These are phyloP conservation scores for Odontocolon sp. DNA, from an alignment of 2,888 invertebrate species.

Conservation along the genomic window DNA sequence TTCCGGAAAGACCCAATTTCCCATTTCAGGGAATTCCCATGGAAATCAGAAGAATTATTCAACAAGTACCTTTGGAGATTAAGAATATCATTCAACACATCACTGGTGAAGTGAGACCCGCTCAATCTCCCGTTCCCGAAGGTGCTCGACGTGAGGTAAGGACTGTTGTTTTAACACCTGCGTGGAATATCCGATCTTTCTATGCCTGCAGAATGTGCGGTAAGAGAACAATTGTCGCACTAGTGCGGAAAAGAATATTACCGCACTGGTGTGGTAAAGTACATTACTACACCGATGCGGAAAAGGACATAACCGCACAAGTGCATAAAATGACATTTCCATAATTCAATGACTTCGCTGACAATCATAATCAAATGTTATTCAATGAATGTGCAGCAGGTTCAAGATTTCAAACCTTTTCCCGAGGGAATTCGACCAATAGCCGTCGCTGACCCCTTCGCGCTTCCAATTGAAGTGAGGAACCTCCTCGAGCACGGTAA, in stretches of 20 bases:
- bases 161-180: not conserved
- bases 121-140: conserved; percentile 70
- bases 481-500: conserved; percentile 76
- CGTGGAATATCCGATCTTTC: not conserved
- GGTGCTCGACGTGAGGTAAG: conserved; percentile 75
- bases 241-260: too few relatives aligned
- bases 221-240: too few relatives aligned
- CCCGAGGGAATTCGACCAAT: conserved; percentile 73
- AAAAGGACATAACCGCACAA: too few relatives aligned
- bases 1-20: conserved; percentile 72
- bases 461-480: conserved; percentile 75
- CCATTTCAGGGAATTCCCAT: conserved; percentile 79
- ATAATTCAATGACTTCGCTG: too few relatives aligned
- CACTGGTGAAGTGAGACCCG: conserved; percentile 70
- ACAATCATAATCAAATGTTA: too few relatives aligned
- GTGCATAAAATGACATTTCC: too few relatives aligned
- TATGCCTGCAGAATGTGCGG: not conserved
- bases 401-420: conserved; percentile 76
- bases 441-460: conserved; percentile 71
- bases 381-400: conserved; percentile 65
- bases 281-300: too few relatives aligned
- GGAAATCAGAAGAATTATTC: conserved; percentile 75
- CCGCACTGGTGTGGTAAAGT: too few relatives aligned
- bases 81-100: conserved; percentile 77
- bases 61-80: conserved; percentile 76